phyloP scores from a whole-genome alignment of 2,113 vertebrate genomes.

The Columba livia region DNA sequence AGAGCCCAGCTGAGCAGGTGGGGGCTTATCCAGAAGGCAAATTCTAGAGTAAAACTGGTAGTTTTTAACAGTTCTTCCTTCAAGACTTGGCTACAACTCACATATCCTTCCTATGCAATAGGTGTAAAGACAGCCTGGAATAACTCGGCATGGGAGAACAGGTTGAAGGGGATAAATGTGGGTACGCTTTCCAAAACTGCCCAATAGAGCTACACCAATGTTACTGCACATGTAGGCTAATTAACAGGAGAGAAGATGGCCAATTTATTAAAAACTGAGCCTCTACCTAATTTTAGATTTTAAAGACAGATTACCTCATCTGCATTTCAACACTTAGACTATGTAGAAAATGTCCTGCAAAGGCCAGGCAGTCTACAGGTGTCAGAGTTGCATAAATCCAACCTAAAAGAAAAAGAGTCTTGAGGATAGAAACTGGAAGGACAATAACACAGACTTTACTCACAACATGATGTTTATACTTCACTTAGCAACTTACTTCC shows the following conservation, averaged over 20 bases:
- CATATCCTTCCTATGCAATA: fast-evolving
- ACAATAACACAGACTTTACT: neutral
- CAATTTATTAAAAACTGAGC: neutral
- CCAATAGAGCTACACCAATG: neutral
- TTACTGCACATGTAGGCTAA: neutral
- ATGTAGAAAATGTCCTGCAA: slow-evolving; percentile 95
- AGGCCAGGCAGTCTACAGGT: slow-evolving; percentile 95
- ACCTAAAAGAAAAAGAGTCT: slow-evolving; percentile 74
- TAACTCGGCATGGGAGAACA: fast-evolving
- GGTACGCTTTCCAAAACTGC: neutral
- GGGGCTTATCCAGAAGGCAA: neutral
- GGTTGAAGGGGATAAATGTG: neutral
- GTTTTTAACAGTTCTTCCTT: neutral
- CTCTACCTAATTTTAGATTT: neutral
- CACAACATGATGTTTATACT: neutral
- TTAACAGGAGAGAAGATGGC: neutral
- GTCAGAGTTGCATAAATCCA: slow-evolving; percentile 98
- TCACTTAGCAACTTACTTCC: neutral
- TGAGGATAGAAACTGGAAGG: neutral
- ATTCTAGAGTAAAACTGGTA: neutral
- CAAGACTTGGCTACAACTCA: neutral
- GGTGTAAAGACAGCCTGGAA: neutral
- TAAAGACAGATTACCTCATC: slow-evolving; percentile 84
- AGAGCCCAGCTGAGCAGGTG: neutral
- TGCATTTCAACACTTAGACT: slow-evolving; percentile 98